Evolutionary conservation across 2,888 invertebrate genomes (phyloP), one percentile per base, ranked within the genome.

Genomic region (Ochropleura plecta): DNA sequence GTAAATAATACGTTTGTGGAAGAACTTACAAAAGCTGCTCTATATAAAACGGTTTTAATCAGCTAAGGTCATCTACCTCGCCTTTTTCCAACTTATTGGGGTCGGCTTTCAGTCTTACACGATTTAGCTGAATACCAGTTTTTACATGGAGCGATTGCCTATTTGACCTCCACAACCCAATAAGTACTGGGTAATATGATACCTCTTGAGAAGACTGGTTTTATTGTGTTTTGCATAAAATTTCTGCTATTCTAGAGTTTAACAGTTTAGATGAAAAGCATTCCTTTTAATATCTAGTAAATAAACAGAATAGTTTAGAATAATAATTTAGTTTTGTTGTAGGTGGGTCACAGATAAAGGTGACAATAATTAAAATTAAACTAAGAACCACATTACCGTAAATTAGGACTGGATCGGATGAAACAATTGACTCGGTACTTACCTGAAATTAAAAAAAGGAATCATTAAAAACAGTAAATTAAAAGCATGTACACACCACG

Each of bases 391-490:
- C 62, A 67, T 81, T 83, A 81, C 81, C 81, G 59, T 67, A 12
- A 18, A n/a, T 3, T 0, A 49, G 42, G 30, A n/a, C 51, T 12
- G 59, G 14, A 16, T 67, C n/a, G 51, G 42, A n/a, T 53, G 48
- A 14, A 64, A 30, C 51, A 66, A 3, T 60, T 14, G 30, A 20
- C 59, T 69, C 18, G 63, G 59, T 80, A 82, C 82, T 82, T 84
- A 82, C 82, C 82, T 82, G 82, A 48, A 84, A 82, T 51, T 0
- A 84, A 51, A 70, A 0, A 51, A 72, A 55, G 14, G 46, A 30
- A 40, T 16, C 12, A 84, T 75, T 63, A 70, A 60, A 16, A 30
- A 40, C 30, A 59, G 48, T 62, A 5, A 20, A 46, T 44, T 46
- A 10, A 14, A 44, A 70, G 3, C 30, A 51, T 9, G 20, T 44